Evolutionary conservation across 2,888 invertebrate species (phyloP).

Genomic region (Melanotus villosus): DNA sequence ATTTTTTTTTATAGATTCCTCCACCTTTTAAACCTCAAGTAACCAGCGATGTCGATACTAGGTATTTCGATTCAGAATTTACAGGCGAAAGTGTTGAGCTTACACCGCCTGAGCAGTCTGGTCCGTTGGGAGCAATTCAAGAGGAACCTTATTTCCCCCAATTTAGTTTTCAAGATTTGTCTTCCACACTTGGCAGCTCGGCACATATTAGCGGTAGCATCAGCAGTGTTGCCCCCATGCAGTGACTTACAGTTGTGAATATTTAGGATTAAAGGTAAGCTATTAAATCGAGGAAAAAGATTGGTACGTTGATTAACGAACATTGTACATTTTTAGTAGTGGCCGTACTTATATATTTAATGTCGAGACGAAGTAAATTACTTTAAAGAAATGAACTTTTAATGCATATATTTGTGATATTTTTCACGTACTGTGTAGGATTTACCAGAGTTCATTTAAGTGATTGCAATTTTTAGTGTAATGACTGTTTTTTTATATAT

Average conservation of each 20-base stretch:
- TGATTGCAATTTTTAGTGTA: constrained; percentile 40
- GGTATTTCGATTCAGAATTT: constrained; percentile 98
- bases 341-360: constrained; percentile 43
- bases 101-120: constrained; percentile 89
- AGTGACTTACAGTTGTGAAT: constrained; percentile 46
- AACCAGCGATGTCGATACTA: constrained; percentile 95
- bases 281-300: neutral
- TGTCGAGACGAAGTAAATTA: constrained; percentile 27
- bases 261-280: constrained; percentile 28
- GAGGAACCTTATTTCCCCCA: constrained; percentile 83
- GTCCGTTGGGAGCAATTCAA: constrained; percentile 75
- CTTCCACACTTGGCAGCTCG: constrained; percentile 76
- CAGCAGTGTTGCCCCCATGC: constrained; percentile 65
- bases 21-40: constrained; percentile 96
- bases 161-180: constrained; percentile 87
- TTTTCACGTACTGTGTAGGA: constrained; percentile 50
- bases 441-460: constrained; percentile 38
- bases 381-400: constrained; percentile 34
- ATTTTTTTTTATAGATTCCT: constrained; percentile 74
- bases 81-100: constrained; percentile 97
- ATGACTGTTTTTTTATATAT: constrained; percentile 43
- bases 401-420: constrained; percentile 50
- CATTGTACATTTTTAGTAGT: constrained; percentile 35
- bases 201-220: constrained; percentile 75
- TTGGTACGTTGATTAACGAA: neutral